phyloP scores from a whole-genome alignment of 2,113 vertebrate genomes.

The Chloebia gouldiae region DNA sequence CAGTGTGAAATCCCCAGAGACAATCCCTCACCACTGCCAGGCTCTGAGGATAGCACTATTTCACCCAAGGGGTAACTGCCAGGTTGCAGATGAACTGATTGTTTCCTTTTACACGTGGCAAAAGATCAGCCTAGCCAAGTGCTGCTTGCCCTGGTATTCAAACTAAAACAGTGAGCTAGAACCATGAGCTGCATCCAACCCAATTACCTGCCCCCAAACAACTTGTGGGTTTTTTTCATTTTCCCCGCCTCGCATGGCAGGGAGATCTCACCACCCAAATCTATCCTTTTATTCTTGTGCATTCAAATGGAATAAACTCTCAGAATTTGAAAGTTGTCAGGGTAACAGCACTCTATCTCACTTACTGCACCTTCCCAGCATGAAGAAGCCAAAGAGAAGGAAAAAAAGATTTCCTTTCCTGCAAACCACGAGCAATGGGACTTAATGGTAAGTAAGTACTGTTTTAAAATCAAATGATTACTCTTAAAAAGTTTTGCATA shows the following conservation, averaged over 20 bases:
- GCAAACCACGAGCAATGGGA: neutral
- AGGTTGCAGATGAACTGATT: neutral
- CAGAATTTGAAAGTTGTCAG: constrained; percentile 54
- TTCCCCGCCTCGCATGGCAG: neutral
- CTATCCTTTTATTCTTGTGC: constrained; percentile 31
- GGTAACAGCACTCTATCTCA: constrained; percentile 50
- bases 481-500: constrained; percentile 10
- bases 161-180: neutral
- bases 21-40: neutral
- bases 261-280: neutral
- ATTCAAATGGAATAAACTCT: constrained; percentile 58
- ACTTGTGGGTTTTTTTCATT: neutral
- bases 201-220: neutral
- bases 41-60: neutral
- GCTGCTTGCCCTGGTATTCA: neutral
- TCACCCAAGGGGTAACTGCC: neutral
- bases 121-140: neutral
- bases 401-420: neutral
- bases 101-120: neutral
- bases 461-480: constrained; percentile 44
- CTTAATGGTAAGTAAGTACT: constrained; percentile 36
- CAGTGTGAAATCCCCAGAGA: fast-evolving
- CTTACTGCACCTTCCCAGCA: neutral
- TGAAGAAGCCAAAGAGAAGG: neutral
- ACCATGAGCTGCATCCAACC: neutral